Evolutionary conservation across 2,113 vertebrate species (phyloP).

Genomic region (Semnornis frantzii): DNA sequence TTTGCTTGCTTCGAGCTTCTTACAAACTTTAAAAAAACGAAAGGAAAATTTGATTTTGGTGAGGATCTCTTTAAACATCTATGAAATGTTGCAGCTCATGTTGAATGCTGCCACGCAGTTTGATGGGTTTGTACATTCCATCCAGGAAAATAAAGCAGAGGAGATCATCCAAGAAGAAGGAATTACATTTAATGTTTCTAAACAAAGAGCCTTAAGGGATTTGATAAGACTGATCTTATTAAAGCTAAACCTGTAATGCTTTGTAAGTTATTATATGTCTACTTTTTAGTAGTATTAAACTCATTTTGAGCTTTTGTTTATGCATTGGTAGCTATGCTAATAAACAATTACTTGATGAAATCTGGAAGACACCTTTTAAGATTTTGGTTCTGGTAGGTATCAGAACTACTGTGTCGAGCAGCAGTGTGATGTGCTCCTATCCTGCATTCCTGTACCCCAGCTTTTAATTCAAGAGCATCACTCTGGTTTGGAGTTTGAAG

Average conservation of each 20-base stretch:
- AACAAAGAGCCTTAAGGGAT: not conserved
- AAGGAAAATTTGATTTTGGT: not conserved
- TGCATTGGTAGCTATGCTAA: not conserved
- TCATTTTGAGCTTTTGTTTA: not conserved
- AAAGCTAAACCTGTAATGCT: not conserved
- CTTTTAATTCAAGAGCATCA: accelerated
- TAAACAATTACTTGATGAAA: not conserved
- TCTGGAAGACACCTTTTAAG: not conserved
- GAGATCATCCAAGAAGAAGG: not conserved
- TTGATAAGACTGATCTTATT: not conserved
- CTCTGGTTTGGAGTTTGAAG: not conserved
- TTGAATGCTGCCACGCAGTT: not conserved
- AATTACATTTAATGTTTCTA: not conserved
- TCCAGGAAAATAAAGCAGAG: not conserved
- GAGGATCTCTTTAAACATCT: not conserved
- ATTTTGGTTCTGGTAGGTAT: not conserved
- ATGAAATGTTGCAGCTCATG: not conserved
- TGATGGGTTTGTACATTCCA: not conserved
- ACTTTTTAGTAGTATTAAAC: not conserved
- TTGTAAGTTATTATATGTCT: not conserved
- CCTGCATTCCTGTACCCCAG: not conserved
- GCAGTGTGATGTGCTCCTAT: not conserved
- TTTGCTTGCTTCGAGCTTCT: not conserved
- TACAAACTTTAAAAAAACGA: not conserved
- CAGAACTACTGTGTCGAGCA: not conserved